phyloP scores from a whole-genome alignment of 2,113 vertebrate species.

The Urocitellus parryii region DNA sequence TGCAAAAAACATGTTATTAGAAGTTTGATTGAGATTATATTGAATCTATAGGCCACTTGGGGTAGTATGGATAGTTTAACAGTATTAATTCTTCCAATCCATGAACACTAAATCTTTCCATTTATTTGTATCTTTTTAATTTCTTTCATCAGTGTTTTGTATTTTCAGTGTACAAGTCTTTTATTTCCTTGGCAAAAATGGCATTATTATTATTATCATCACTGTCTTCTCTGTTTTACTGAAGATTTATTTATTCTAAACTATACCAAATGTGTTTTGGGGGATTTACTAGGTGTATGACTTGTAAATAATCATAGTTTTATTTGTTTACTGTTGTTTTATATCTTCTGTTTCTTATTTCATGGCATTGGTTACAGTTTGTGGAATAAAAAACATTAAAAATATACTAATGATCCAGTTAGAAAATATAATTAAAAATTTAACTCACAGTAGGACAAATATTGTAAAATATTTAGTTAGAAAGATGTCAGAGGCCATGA shows the following conservation, averaged over 20 bases:
- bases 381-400: background rate
- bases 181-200: background rate
- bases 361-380: background rate
- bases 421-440: background rate
- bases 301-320: background rate
- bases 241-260: background rate
- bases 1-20: background rate
- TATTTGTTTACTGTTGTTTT: background rate
- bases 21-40: background rate
- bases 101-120: background rate
- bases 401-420: background rate
- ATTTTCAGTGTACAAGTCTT: background rate
- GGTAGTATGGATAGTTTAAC: background rate
- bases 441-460: background rate
- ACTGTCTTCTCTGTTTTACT: background rate
- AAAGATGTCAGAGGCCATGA: background rate
- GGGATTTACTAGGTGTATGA: background rate
- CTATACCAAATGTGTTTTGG: background rate
- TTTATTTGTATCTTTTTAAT: background rate
- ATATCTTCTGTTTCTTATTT: background rate
- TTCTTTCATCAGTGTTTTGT: background rate
- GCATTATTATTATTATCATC: background rate
- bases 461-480: background rate
- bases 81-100: background rate
- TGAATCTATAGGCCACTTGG: background rate